A percentile compares a stretch with the other conserved stretches of the same genome.
Evolutionary conservation across 2,888 invertebrate species (phyloP).

Genomic region (Pecten maximus): DNA sequence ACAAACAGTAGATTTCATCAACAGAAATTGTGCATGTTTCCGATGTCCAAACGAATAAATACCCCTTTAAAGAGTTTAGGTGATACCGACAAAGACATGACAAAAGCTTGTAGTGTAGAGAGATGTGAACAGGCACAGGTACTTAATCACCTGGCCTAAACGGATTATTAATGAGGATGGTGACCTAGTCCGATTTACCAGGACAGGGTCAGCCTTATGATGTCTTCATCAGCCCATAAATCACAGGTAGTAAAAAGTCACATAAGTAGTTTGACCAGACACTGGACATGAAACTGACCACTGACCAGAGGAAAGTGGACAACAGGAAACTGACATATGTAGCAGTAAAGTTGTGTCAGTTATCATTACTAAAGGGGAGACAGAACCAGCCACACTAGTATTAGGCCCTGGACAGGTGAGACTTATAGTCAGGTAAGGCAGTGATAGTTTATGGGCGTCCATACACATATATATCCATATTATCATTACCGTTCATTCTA

Average conservation of each 20-base stretch:
- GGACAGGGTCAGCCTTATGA: background rate
- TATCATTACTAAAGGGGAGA: background rate
- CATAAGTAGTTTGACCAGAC: background rate
- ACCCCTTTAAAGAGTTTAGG: too few species aligned
- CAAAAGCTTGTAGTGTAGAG: background rate
- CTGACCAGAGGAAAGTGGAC: slow-evolving; percentile 22
- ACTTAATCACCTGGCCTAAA: slow-evolving; percentile 27
- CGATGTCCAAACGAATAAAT: too few species aligned
- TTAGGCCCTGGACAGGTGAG: background rate
- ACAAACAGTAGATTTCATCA: too few species aligned
- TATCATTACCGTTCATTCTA: background rate
- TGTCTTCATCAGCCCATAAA: slow-evolving; percentile 21
- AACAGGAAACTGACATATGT: slow-evolving; percentile 28
- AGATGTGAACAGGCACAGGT: background rate
- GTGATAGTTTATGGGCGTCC: background rate
- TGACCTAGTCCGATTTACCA: background rate
- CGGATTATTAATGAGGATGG: background rate
- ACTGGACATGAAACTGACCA: slow-evolving; percentile 24
- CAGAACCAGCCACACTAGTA: background rate
- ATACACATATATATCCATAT: background rate
- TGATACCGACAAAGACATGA: too few species aligned
- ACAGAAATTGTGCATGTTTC: too few species aligned
- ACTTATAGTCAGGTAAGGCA: background rate
- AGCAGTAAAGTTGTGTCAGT: background rate
- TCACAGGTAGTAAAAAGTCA: slow-evolving; percentile 20